phyloP scores from a whole-genome alignment of 2,888 invertebrate species.

The Ormyrus labotus region DNA sequence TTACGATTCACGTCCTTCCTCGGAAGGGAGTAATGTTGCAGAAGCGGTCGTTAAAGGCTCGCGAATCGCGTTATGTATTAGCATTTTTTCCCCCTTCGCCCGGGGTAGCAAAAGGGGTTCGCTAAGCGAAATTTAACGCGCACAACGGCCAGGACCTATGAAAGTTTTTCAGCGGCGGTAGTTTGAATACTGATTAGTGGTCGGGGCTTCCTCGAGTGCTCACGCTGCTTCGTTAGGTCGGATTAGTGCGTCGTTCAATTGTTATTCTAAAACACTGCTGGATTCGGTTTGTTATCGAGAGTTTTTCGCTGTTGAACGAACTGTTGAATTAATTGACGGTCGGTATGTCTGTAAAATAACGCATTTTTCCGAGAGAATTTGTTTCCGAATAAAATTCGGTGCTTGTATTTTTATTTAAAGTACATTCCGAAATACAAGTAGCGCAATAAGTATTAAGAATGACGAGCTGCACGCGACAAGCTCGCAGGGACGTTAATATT shows the following conservation, averaged over 20 bases:
- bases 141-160: neutral
- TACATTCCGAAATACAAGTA: no score
- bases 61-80: constrained; percentile 26
- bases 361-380: neutral
- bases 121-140: constrained; percentile 37
- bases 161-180: neutral
- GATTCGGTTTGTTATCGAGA: no score
- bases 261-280: no score
- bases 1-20: neutral
- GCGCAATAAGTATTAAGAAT: no score
- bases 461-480: neutral
- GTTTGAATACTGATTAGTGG: constrained; percentile 3
- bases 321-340: no score
- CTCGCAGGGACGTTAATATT: constrained; percentile 4
- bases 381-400: neutral
- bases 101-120: neutral
- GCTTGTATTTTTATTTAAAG: no score
- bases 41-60: neutral
- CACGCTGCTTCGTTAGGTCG: no score
- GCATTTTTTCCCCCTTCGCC: constrained; percentile 29
- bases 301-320: no score
- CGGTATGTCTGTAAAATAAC: no score
- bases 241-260: no score
- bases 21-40: no score
- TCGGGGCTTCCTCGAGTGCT: no score